phyloP scores from a whole-genome alignment of 2,113 vertebrate species.

The Motacilla tschutschensis region DNA sequence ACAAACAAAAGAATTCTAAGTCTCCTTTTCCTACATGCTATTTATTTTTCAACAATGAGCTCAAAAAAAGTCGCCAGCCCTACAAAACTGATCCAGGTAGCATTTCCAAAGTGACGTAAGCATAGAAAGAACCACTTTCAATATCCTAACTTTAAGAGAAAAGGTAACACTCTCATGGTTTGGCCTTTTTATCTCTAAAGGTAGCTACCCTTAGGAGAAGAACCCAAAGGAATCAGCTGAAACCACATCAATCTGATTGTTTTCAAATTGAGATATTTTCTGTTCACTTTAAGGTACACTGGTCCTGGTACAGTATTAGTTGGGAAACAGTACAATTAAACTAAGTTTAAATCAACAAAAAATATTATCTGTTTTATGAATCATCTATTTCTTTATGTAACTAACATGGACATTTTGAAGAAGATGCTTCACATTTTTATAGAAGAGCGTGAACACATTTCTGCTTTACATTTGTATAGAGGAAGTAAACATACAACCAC shows the following conservation, averaged over 20 bases:
- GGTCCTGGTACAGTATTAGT: not conserved
- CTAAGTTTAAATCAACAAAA: not conserved
- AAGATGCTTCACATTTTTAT: not conserved
- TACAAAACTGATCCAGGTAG: not conserved
- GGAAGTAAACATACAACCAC: not conserved
- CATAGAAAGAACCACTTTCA: not conserved
- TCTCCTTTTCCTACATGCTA: not conserved
- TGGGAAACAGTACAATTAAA: not conserved
- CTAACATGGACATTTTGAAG: not conserved
- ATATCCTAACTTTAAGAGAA: not conserved
- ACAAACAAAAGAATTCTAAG: fast-evolving
- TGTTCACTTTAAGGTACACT: not conserved
- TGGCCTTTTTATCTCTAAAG: not conserved
- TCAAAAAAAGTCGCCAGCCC: not conserved
- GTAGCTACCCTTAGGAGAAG: not conserved
- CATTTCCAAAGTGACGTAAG: not conserved
- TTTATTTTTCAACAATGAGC: not conserved
- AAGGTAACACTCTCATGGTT: not conserved
- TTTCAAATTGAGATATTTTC: not conserved
- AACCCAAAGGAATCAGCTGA: not conserved
- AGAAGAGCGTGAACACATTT: not conserved
- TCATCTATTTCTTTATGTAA: not conserved
- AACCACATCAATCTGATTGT: not conserved
- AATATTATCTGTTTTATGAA: not conserved
- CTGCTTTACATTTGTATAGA: not conserved